Evolutionary conservation across 2,797 vertebrate genomes (phyloP), one percentile per base, ranked within the genome.

Genomic region (Acropternis orthonyx): DNA sequence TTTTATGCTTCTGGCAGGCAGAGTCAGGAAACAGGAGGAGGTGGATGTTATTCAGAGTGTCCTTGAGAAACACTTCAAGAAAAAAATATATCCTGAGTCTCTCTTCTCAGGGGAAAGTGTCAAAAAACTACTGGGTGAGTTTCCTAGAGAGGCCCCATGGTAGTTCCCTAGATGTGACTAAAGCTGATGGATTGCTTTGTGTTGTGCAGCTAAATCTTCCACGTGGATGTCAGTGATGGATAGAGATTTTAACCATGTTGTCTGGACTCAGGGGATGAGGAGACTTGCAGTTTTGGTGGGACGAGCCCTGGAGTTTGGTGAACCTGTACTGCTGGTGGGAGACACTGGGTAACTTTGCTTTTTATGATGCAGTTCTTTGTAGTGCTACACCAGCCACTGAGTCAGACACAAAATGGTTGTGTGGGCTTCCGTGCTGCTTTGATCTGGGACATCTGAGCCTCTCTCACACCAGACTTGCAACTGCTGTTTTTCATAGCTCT

Each of bases 31-130:
- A 78, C 98, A 98, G 10, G 99, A 99, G 85, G 99, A 99, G 67
- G 98, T 98, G 56, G 94, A 97, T 87, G 97, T 98, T 88, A 99
- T 99, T 96, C 97, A 98, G 90, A 97, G 96, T 80, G 98, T 99
- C 80, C 97, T 99, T 96, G 98, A 99, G 97, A 99, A 99, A 90
- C 98, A 99, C 96, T 99, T 99, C 90, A 99, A 99, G 96, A 99
- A 98, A 89, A 98, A 97, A 11, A 93, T 99, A 43, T 86, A 98
- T 94, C 98, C 98, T 2, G 98, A 98, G 5, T 96, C 67, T 77
- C 98, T 99, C 71, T 99, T 99, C 93, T 99, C 98, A 69, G 97
- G 97, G 85, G 98, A 98, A 92, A 99, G 97, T 41, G 96, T 99
- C 82, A 96, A 97, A 95, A 98, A 98, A 83, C 98, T 99, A 83